Conservation (phyloP, 35 echinoderm and acorn worm species). For the Eucidaris tribuloides region DNA sequence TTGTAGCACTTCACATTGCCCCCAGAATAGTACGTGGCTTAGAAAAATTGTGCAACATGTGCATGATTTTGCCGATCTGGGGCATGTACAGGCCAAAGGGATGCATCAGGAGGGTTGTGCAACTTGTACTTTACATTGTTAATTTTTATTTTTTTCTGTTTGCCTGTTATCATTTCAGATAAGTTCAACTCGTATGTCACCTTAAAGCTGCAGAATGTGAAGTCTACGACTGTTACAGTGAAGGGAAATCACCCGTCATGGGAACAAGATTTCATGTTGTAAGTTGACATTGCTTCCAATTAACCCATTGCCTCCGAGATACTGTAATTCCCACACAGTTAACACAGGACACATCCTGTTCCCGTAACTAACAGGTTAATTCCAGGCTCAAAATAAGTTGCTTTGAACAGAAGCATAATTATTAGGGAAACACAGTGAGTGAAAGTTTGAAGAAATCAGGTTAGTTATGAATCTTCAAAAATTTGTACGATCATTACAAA, state of each 20-base stretch:
- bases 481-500: too few species aligned
- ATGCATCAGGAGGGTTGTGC: neutral
- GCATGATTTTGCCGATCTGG: neutral
- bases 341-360: too few species aligned
- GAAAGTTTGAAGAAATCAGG: too few species aligned
- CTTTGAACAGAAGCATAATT: too few species aligned
- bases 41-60: neutral
- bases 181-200: conserved; percentile 98
- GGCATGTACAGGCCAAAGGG: neutral
- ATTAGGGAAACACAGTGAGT: too few species aligned
- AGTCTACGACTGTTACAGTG: conserved; percentile 87
- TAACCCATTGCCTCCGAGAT: too few species aligned
- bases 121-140: neutral
- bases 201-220: conserved; percentile 95
- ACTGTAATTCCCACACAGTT: too few species aligned
- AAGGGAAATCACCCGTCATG: conserved; percentile 86
- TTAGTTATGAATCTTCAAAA: too few species aligned
- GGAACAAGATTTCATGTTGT: conserved; percentile 99
- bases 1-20: neutral
- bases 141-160: neutral
- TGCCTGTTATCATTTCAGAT: conserved; percentile 41
- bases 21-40: neutral
- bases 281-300: too few species aligned
- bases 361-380: too few species aligned
- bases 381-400: too few species aligned